phyloP scores from a whole-genome alignment of 2,113 vertebrate species.

The Embiotoca jacksoni region DNA sequence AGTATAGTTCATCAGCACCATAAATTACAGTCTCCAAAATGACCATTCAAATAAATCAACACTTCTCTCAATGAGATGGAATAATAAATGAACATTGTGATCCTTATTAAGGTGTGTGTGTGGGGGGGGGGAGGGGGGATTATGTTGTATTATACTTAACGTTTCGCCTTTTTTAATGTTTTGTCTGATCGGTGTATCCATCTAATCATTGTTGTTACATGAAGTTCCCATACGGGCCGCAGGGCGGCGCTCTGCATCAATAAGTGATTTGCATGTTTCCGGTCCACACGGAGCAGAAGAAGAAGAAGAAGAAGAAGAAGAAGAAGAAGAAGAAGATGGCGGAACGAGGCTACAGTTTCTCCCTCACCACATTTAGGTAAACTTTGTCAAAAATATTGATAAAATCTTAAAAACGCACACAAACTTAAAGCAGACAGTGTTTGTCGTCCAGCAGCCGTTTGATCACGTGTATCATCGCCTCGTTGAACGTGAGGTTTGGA shows the following conservation, averaged over 20 bases:
- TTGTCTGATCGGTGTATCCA: too few species aligned
- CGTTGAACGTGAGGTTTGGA: not conserved
- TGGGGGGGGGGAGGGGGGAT: too few species aligned
- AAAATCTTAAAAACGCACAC: not conserved
- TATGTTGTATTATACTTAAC: too few species aligned
- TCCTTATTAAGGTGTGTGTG: too few species aligned
- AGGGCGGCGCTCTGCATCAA: constrained; percentile 35
- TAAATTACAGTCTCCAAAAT: too few species aligned
- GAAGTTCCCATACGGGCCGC: too few species aligned
- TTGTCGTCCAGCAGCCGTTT: fast-evolving
- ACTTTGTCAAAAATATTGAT: constrained; percentile 41
- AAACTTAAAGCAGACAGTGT: fast-evolving
- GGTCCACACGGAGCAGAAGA: constrained; percentile 45
- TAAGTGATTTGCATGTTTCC: not conserved
- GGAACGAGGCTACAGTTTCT: constrained; percentile 97
- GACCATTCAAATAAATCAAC: too few species aligned
- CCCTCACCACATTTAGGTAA: constrained; percentile 98
- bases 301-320: constrained; percentile 61
- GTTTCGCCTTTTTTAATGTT: too few species aligned
- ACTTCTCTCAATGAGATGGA: too few species aligned
- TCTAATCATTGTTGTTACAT: too few species aligned
- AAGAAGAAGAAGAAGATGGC: constrained; percentile 89
- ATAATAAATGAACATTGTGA: too few species aligned
- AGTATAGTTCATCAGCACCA: too few species aligned
- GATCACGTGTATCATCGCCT: fast-evolving